Percentiles rank a stretch among this genome's conserved stretches.
phyloP scores from a whole-genome alignment of 2,113 vertebrate species.

The Pipa parva region DNA sequence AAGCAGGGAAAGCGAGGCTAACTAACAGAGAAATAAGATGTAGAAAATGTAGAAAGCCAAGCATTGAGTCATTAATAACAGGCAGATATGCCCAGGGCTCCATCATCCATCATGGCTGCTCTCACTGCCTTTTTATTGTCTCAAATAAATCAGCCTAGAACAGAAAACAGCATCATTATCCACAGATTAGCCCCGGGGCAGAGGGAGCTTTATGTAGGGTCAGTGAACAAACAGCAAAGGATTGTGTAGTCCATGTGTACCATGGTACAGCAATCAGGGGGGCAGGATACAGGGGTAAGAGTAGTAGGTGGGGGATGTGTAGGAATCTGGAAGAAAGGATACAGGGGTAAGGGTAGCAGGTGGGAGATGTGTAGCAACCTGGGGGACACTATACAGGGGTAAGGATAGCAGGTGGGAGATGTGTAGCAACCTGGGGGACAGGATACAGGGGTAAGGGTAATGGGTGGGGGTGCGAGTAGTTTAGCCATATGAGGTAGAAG shows the following conservation, averaged over 20 bases:
- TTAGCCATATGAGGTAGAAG: constrained; percentile 46
- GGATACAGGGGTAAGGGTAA: background rate
- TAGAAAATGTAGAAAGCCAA: no score
- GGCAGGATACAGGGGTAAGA: background rate
- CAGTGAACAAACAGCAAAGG: background rate
- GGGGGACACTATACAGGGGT: background rate
- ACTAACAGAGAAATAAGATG: no score
- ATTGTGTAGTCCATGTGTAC: background rate
- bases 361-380: background rate
- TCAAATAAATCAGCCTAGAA: constrained; percentile 36
- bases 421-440: background rate
- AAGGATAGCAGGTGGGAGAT: no score
- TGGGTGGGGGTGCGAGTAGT: constrained; percentile 6
- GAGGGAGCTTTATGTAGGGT: no score
- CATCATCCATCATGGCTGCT: background rate
- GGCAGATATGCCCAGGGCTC: constrained; percentile 8
- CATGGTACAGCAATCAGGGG: background rate
- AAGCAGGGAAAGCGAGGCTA: no score
- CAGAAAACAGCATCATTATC: constrained; percentile 40
- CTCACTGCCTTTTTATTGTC: constrained; percentile 29
- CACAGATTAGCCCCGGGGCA: background rate
- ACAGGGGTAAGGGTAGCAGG: background rate
- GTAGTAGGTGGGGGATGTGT: background rate
- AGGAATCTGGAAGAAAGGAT: background rate
- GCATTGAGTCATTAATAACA: constrained; percentile 31